Percentiles rank a stretch among this genome's conserved stretches.
phyloP scores from a whole-genome alignment of 2,888 invertebrate genomes.

The Perdita meconis region DNA sequence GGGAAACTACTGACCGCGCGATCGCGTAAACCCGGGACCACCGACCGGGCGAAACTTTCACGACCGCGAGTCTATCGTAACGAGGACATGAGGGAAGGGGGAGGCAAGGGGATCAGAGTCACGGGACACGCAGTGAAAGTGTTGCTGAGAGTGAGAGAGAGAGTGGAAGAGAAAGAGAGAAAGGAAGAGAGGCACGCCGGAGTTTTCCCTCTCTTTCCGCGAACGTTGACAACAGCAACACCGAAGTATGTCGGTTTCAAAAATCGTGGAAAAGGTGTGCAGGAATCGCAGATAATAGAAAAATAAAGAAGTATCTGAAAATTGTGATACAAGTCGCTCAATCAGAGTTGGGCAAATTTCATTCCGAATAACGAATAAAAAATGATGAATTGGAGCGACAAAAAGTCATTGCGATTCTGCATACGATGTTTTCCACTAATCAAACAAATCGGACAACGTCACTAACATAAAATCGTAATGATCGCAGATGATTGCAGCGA shows the following conservation, averaged over 20 bases:
- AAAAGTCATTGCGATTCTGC: too few species aligned
- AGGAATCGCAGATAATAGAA: too few species aligned
- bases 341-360: too few species aligned
- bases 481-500: too few species aligned
- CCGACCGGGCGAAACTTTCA: constrained; percentile 34
- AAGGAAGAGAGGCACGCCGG: constrained; percentile 39
- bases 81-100: constrained; percentile 54
- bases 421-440: too few species aligned
- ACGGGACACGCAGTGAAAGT: constrained; percentile 79
- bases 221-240: constrained; percentile 34
- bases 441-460: too few species aligned
- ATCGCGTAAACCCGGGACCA: background rate
- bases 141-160: constrained; percentile 69
- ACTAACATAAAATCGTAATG: too few species aligned
- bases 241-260: constrained; percentile 11
- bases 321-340: too few species aligned
- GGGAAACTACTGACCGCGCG: constrained; percentile 28
- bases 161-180: constrained; percentile 67
- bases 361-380: too few species aligned
- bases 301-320: background rate
- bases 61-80: constrained; percentile 37
- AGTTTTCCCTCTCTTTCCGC: constrained; percentile 59
- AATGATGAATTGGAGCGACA: too few species aligned
- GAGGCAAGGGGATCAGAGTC: constrained; percentile 67
- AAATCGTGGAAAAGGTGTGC: constrained; percentile 14